Percentiles rank a stretch among this genome's conserved stretches.
Conservation (phyloP, 2,888 invertebrate species). For the Plusia festucae region DNA sequence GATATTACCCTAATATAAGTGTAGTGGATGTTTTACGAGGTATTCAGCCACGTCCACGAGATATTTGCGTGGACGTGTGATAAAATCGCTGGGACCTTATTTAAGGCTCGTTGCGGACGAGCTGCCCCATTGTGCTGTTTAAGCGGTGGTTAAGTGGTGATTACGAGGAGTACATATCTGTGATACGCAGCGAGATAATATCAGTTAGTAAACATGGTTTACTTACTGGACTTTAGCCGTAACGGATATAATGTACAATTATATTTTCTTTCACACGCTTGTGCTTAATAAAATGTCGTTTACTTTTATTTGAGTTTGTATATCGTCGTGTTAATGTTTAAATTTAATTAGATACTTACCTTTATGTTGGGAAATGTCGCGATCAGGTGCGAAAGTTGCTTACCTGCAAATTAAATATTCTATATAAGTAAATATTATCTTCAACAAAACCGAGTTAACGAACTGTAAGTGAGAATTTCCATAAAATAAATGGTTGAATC, state of each 20-base stretch:
- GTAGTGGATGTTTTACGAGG: constrained; percentile 79
- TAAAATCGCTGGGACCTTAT: constrained; percentile 76
- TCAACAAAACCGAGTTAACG: constrained; percentile 64
- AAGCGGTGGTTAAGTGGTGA: constrained; percentile 72
- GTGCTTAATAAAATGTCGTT: not conserved
- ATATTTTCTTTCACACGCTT: constrained; percentile 17
- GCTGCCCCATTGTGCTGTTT: constrained; percentile 70
- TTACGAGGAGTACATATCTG: constrained; percentile 57
- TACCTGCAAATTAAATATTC: constrained; percentile 54
- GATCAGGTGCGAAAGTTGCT: constrained; percentile 32
- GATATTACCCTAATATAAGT: constrained; percentile 81
- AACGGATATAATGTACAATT: constrained; percentile 8
- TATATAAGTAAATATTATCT: constrained; percentile 45
- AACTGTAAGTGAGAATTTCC: constrained; percentile 72
- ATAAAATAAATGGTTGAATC: constrained; percentile 73
- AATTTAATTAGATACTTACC: constrained; percentile 63
- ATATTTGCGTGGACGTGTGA: constrained; percentile 81
- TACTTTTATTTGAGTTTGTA: constrained; percentile 1
- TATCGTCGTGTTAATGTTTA: not conserved
- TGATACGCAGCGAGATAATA: constrained; percentile 49
- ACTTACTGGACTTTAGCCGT: constrained; percentile 25
- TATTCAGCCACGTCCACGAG: constrained; percentile 70
- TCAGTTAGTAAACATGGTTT: constrained; percentile 50
- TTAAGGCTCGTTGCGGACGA: constrained; percentile 63
- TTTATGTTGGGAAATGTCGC: constrained; percentile 42